Evolutionary conservation across 2,797 vertebrate genomes (phyloP).

Genomic region (Micropoecilia bifurca): DNA sequence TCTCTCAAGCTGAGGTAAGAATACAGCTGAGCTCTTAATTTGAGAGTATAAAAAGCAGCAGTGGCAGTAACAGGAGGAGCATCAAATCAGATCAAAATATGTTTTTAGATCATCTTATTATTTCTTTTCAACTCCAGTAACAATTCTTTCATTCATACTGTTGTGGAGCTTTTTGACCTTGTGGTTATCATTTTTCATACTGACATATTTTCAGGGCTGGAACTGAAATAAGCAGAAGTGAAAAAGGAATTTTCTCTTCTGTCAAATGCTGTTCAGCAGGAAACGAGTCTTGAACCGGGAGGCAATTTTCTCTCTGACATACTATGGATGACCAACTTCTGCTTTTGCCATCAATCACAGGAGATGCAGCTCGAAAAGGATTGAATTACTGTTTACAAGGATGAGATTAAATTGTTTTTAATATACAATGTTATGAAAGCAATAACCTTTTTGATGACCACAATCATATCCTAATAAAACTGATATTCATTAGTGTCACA

Average conservation of each 20-base stretch:
- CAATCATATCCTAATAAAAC: slow-evolving; percentile 83
- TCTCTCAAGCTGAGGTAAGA: slow-evolving; percentile 66
- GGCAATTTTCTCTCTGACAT: slow-evolving; percentile 47
- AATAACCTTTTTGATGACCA: slow-evolving; percentile 79
- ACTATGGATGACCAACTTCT: slow-evolving; percentile 58
- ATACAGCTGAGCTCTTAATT: slow-evolving; percentile 30
- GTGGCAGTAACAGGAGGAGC: slow-evolving; percentile 3
- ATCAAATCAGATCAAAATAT: slow-evolving; percentile 39
- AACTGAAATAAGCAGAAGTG: neutral
- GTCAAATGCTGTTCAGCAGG: neutral
- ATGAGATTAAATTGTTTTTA: slow-evolving; percentile 81
- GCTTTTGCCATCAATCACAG: slow-evolving; percentile 69
- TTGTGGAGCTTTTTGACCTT: neutral
- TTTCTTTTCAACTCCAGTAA: neutral
- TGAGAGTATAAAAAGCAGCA: slow-evolving; percentile 30
- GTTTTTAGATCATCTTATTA: slow-evolving; percentile 26
- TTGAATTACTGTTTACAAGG: slow-evolving; percentile 81
- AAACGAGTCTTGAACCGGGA: slow-evolving; percentile 5
- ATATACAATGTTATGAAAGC: slow-evolving; percentile 83
- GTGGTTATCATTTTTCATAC: neutral
- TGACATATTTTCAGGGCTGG: neutral
- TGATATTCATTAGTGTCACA: slow-evolving; percentile 83
- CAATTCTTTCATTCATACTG: neutral
- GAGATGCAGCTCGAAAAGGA: slow-evolving; percentile 59
- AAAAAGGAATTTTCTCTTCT: neutral